These are phyloP conservation scores for Arizona elegans DNA, from an alignment of 2,113 vertebrate species.

Conservation along the genomic window DNA sequence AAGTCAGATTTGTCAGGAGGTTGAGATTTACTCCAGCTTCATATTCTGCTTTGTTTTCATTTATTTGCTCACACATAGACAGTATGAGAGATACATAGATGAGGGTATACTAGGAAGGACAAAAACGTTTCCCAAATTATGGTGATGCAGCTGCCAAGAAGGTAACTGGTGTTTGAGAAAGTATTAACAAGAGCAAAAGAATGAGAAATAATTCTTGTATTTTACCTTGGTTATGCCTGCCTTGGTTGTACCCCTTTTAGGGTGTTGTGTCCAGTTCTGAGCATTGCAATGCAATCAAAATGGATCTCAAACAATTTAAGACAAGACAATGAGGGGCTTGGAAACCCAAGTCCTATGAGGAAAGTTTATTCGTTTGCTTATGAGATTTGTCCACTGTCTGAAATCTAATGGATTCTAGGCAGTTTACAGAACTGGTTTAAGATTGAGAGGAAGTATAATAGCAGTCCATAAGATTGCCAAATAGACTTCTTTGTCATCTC, in stretches of 20 bases:
- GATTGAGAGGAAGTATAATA: neutral
- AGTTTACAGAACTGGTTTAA: neutral
- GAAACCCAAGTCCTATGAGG: neutral
- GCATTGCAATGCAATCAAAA: neutral
- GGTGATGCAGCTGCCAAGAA: neutral
- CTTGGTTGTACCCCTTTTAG: neutral
- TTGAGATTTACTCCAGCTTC: neutral
- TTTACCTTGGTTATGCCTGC: neutral
- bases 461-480: neutral
- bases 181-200: neutral
- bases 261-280: neutral
- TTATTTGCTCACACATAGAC: neutral
- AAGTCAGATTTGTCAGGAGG: neutral
- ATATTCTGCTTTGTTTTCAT: neutral
- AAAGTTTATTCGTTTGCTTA: neutral
- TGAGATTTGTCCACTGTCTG: neutral
- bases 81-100: neutral
- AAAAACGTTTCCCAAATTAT: neutral
- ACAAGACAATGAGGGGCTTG: neutral
- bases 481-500: neutral
- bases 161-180: neutral
- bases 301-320: neutral
- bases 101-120: neutral
- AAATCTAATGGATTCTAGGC: neutral
- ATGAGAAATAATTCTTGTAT: neutral